Evolutionary conservation across 2,797 vertebrate species (phyloP), one percentile per base, ranked within the genome.

Genomic region (Sebastes umbrosus): DNA sequence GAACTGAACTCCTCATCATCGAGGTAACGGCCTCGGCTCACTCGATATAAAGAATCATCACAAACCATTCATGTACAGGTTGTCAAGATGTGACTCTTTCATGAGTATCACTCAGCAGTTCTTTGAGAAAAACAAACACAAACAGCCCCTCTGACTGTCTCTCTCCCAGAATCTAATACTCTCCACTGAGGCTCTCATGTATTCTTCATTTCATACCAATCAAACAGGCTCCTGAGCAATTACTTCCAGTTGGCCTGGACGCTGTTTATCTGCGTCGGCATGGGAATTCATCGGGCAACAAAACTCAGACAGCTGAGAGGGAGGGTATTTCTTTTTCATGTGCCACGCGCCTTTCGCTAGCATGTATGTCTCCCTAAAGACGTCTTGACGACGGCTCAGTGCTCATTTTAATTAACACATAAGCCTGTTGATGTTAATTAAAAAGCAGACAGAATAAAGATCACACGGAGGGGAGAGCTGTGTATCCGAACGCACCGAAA

Each of bases 391-490:
- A 90, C 67, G 90, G 91, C 93, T 93, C 90, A 77, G 62, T 79
- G 84, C 88, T 92, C 84, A 58, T 95, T 94, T 94, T 95, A 96
- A 96, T 95, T 95, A 96, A 94, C 92, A 91, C 84, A 80, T 91
- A 92, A 90, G 91, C 91, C 91, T 74, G 87, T 82, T 88, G 90
- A 94, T 91, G 93, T 93, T 95, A 94, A 94, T 95, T 95, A 95
- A 95, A 94, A 95, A 90, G 86, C 85, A 93, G 90, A 89, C 92
- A 83, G 90, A 89, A 87, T 89, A 66, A 91, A 92, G 87, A 90
- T 91, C 81, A 87, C 87, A 84, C 50, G 32, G 79, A 84, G 75
- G 82, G 74, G 79, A 63, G 66, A 52, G 80, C 50, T 69, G 68
- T 64, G 73, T 39, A 77, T 87, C 52, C 34, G 57, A 89, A 82